Percentiles rank a stretch among this genome's conserved stretches.
Conservation (phyloP, 1,140 invertebrate genomes). For the Drosophila simulans region DNA sequence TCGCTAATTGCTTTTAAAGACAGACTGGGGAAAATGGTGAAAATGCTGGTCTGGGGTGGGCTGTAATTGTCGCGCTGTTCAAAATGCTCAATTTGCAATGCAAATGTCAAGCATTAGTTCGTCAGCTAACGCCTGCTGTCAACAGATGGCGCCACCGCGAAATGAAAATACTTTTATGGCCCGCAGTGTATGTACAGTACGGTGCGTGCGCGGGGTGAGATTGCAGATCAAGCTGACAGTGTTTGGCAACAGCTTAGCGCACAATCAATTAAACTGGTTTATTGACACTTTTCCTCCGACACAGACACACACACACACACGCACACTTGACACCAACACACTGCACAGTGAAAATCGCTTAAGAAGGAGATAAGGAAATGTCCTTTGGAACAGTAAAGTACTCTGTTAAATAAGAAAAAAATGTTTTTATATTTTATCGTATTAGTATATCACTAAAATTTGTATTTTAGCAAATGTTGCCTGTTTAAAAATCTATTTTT, state of each 20-base stretch:
- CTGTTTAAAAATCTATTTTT: background rate
- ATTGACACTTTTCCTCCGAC: slow-evolving; percentile 65
- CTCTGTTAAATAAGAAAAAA: background rate
- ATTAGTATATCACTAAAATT: too few relatives aligned
- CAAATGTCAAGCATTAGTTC: slow-evolving; percentile 80
- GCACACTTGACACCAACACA: slow-evolving; percentile 31
- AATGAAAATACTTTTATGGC: slow-evolving; percentile 57
- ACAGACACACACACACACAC: slow-evolving; percentile 29
- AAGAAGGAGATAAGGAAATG: slow-evolving; percentile 1
- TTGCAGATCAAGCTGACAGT: slow-evolving; percentile 28
- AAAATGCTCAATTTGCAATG: slow-evolving; percentile 81
- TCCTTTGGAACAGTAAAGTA: background rate
- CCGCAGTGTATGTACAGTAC: background rate
- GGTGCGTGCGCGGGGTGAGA: background rate
- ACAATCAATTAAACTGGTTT: slow-evolving; percentile 82
- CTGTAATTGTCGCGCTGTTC: slow-evolving; percentile 78
- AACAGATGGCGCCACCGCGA: slow-evolving; percentile 29
- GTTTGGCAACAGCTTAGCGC: slow-evolving; percentile 78
- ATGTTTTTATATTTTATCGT: too few relatives aligned
- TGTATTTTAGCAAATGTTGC: background rate
- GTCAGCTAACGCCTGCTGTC: slow-evolving; percentile 32
- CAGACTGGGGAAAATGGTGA: slow-evolving; percentile 20
- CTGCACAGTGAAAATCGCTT: background rate
- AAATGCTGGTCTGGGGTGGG: background rate
- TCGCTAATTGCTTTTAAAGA: slow-evolving; percentile 80